These are phyloP conservation scores for Tetragonula clypearis DNA, from an alignment of 1,140 invertebrate species.

Conservation along the genomic window DNA sequence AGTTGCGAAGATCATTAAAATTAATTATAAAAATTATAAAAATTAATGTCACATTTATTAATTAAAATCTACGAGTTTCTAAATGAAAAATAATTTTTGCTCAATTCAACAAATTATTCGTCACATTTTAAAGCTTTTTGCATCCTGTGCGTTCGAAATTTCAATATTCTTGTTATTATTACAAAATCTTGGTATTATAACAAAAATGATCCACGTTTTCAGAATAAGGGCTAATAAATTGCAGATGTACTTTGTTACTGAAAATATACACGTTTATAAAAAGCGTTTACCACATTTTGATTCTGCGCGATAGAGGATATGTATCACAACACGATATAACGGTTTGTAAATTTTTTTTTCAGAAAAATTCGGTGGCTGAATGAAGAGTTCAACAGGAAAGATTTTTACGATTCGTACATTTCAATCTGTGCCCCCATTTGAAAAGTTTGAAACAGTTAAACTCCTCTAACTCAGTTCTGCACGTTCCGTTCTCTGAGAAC, in stretches of 20 bases:
- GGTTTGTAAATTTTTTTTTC: not conserved
- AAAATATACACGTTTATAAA: not conserved
- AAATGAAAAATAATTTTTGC: too few relatives aligned
- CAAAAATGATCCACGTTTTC: not conserved
- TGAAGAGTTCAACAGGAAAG: not conserved
- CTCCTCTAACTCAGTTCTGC: not conserved
- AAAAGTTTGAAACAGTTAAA: not conserved
- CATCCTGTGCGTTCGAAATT: too few relatives aligned
- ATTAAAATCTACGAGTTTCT: too few relatives aligned
- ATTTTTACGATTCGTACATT: not conserved
- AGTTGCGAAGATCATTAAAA: too few relatives aligned
- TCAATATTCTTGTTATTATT: not conserved
- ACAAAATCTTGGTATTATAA: not conserved
- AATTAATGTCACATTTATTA: too few relatives aligned
- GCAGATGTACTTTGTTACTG: not conserved
- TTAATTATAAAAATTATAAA: too few relatives aligned
- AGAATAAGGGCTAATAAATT: not conserved
- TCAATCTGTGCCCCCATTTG: not conserved
- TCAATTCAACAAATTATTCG: too few relatives aligned
- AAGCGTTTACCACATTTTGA: not conserved
- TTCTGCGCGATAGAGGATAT: not conserved
- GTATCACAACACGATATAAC: too few relatives aligned
- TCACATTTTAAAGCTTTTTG: too few relatives aligned
- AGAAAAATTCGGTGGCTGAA: not conserved
- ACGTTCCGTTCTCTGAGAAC: not conserved